Base-by-base conservation (phyloP, 2,888 invertebrate genomes). In the Torymus aiolomorphi region DNA sequence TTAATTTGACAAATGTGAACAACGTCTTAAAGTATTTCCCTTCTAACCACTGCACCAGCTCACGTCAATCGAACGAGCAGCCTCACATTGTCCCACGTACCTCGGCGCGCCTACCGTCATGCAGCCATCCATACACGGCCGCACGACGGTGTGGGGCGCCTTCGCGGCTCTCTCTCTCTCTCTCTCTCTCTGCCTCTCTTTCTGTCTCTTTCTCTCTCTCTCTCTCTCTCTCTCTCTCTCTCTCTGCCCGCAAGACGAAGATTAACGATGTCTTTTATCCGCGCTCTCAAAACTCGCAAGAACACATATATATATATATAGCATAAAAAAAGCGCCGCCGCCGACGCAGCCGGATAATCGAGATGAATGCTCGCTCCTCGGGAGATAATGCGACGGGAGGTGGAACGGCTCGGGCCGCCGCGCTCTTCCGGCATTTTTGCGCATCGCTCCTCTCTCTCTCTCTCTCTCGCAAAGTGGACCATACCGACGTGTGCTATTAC, bases 381-480 rank as follows among this genome's bases (percentile, higher is more conserved):
- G 18, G 16, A 61, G 62, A 20, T 31, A 54, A 54, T 14, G 3
- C 1, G 1, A 42, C 49, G 31, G 16, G 56, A 31, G 31, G 31
- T 31, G 5, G 42, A 42, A 42, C 42, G 42, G 42, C 42, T 5
- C 42, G n/a, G n/a, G n/a, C n/a, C n/a, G n/a, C n/a, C n/a, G n/a
- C n/a, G 14, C 16, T 65, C 67, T 76, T 80, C 67, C 61, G 75
- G 66, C 31, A 80, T n/a, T 70, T 51, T 70, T 70, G 20, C 71
- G 12, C 49, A 42, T 42, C 42, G 42, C 42, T 42, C 42, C 8
- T 42, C 42, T 42, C 42, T 42, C 66, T 4, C 49, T 8, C 8
- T 8, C 8, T 42, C 42, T 42, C 42, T 42, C 66, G 11, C 49
- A 57, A 65, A 72, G 72, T 73, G 31, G 67, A 76, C 61, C 70